A percentile compares a stretch with the other conserved stretches of the same genome.
Conservation (phyloP, 2,113 vertebrate genomes). For the Nettapus auritus region DNA sequence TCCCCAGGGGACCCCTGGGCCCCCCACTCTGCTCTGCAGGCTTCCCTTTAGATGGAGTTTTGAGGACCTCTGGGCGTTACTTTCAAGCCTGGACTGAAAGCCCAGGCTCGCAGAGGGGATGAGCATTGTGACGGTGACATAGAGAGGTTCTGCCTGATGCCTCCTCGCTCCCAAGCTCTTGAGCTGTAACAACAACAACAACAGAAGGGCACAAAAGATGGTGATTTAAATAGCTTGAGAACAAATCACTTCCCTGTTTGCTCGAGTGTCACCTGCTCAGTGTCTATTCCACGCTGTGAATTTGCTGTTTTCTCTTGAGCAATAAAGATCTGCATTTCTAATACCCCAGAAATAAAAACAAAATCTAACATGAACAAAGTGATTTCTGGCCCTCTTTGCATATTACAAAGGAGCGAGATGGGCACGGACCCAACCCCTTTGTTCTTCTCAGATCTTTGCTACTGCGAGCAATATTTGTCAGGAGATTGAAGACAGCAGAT, state of each 20-base stretch:
- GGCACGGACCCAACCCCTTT: conserved; percentile 68
- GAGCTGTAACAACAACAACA: conserved; percentile 14
- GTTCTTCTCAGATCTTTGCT: conserved; percentile 67
- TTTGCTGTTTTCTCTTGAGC: conserved; percentile 49
- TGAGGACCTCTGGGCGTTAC: not conserved
- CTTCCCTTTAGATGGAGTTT: not conserved
- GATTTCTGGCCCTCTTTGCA: conserved; percentile 62
- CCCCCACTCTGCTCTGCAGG: fast-evolving
- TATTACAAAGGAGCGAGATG: conserved; percentile 65
- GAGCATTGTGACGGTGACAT: fast-evolving
- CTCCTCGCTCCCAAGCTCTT: not conserved
- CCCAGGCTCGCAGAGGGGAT: not conserved
- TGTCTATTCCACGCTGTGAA: not conserved
- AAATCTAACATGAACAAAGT: conserved; percentile 52
- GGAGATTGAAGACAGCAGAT: conserved; percentile 62
- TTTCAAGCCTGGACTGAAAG: not conserved
- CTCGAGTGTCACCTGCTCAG: conserved; percentile 30
- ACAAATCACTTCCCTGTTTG: conserved; percentile 57
- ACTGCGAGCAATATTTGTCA: conserved; percentile 47
- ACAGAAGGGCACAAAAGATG: conserved; percentile 3
- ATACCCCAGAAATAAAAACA: conserved; percentile 33
- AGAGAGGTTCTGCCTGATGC: not conserved
- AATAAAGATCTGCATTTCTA: conserved; percentile 66
- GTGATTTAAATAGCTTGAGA: conserved; percentile 50
- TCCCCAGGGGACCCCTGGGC: not conserved